Conservation (phyloP, 2,113 vertebrate genomes). For the Canis aureus region DNA sequence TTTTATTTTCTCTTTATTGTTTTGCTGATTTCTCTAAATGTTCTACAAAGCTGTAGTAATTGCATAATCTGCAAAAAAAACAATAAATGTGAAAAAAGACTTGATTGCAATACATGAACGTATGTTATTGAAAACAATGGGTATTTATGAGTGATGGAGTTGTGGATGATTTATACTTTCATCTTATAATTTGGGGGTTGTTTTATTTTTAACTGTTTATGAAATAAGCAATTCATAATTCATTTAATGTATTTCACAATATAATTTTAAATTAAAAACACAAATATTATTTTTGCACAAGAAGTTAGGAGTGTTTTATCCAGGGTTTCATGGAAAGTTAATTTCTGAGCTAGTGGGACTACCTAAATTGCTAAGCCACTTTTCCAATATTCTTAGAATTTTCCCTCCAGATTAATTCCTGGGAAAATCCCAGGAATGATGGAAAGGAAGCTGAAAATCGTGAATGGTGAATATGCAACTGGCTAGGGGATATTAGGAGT, state of each 20-base stretch:
- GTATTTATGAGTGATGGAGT: not conserved
- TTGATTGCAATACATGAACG: not conserved
- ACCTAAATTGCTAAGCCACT: not conserved
- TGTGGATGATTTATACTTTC: not conserved
- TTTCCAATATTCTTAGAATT: not conserved
- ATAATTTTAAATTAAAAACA: conserved; percentile 14
- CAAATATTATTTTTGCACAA: not conserved
- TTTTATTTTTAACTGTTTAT: conserved; percentile 19
- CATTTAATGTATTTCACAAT: not conserved
- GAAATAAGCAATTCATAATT: not conserved
- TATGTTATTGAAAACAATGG: not conserved
- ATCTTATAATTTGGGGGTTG: not conserved
- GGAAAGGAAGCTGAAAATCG: not conserved
- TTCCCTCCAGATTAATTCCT: not conserved
- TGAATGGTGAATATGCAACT: not conserved
- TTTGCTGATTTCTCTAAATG: conserved; percentile 43
- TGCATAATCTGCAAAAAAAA: not conserved
- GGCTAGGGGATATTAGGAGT: not conserved
- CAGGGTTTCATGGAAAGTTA: not conserved
- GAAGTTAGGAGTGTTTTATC: not conserved
- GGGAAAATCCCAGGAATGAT: not conserved
- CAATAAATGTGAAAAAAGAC: not conserved
- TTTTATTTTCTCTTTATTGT: conserved; percentile 18
- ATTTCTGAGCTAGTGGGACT: not conserved
- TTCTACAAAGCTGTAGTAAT: not conserved